Percentiles rank a stretch among this genome's conserved stretches.
Conservation (phyloP, 2,113 vertebrate genomes). For the Cryptotis parvus region DNA sequence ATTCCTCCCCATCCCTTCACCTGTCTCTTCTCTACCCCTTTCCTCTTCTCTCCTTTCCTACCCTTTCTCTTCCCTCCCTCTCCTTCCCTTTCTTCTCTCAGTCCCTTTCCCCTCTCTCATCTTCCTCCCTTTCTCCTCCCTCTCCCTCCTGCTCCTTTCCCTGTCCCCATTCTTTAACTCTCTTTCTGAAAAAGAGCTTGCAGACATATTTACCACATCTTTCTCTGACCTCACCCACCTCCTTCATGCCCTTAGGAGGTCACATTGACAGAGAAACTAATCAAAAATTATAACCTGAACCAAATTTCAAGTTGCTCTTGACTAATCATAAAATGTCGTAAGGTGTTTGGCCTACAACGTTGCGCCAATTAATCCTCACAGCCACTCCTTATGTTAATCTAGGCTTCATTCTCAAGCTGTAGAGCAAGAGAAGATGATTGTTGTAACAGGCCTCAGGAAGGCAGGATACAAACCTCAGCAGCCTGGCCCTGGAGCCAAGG, state of each 20-base stretch:
- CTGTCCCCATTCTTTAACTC: too few relatives aligned
- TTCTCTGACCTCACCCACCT: neutral
- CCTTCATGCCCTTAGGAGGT: neutral
- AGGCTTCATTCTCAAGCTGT: slow-evolving; percentile 58
- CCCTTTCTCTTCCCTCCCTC: too few relatives aligned
- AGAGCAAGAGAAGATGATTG: slow-evolving; percentile 3
- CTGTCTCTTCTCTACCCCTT: too few relatives aligned
- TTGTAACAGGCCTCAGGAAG: neutral
- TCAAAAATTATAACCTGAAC: neutral
- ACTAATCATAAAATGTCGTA: neutral
- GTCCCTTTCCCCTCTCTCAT: too few relatives aligned
- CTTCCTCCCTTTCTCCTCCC: too few relatives aligned
- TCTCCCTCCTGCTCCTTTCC: too few relatives aligned
- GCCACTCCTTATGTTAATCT: slow-evolving; percentile 38
- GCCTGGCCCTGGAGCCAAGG: neutral
- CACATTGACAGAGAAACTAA: slow-evolving; percentile 13
- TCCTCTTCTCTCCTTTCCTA: too few relatives aligned
- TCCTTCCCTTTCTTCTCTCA: too few relatives aligned
- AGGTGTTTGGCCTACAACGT: slow-evolving; percentile 20
- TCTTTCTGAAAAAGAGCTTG: neutral
- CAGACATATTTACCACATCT: neutral
- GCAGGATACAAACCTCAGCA: neutral
- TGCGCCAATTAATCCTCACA: slow-evolving; percentile 50
- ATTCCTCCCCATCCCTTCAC: too few relatives aligned
- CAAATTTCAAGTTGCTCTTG: neutral